Conservation (phyloP, 2,888 invertebrate species). For the Cryptocheilus praepositus region DNA sequence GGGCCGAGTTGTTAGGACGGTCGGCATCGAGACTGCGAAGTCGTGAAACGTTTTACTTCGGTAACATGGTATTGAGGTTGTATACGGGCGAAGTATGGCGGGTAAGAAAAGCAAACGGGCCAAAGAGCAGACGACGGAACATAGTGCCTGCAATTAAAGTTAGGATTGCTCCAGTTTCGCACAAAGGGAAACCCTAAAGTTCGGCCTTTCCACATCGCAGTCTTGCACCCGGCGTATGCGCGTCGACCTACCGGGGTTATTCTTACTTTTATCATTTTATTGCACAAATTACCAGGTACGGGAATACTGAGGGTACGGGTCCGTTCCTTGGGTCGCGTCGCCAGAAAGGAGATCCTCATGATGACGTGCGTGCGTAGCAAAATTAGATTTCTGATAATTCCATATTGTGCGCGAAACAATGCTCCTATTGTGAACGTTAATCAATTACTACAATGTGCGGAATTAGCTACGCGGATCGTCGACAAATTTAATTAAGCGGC, state of each 20-base stretch:
- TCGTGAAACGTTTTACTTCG: conserved; percentile 25
- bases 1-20: conserved; percentile 16
- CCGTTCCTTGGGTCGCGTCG: neutral
- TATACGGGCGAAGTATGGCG: conserved; percentile 1
- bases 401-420: conserved; percentile 16
- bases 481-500: conserved; percentile 21
- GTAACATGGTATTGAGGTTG: conserved; percentile 16
- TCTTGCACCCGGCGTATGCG: conserved; percentile 14
- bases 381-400: conserved; percentile 25
- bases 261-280: conserved; percentile 58
- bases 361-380: neutral
- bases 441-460: neutral
- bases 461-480: conserved; percentile 4
- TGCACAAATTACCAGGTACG: conserved; percentile 60
- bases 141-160: conserved; percentile 44
- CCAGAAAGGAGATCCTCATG: no score
- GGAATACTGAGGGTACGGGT: conserved; percentile 30
- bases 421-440: conserved; percentile 14
- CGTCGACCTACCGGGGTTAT: conserved; percentile 26
- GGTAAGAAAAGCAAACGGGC: conserved; percentile 8
- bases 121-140: no score
- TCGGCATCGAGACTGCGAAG: neutral
- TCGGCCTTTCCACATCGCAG: conserved; percentile 16
- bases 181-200: conserved; percentile 40
- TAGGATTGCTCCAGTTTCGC: conserved; percentile 57